Base-by-base conservation (phyloP, 2,888 invertebrate species). In the Drosophila greeni region DNA sequence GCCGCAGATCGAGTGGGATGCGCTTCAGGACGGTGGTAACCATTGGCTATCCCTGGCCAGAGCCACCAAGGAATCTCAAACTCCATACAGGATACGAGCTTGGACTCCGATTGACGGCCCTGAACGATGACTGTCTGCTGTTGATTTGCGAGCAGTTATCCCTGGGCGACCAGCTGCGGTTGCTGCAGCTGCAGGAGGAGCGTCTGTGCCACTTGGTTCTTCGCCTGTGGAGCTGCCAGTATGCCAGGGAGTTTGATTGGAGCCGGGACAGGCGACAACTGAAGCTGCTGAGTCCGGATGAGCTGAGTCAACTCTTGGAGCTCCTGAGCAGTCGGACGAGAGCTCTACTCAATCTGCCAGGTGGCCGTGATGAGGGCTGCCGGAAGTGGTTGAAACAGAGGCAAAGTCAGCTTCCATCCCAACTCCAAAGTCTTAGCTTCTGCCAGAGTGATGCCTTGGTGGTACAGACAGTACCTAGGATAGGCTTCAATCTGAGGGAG, bases 91-190 rank as follows among this genome's bases (percentile, higher is more conserved):
- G 12, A 8, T 18, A 29, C 8, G 18, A 18, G 8, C 18, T 45
- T 12, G 29, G 1, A 26, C 18, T 29, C 18, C 12, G 62, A 36
- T 58, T 77, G 55, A 72, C 71, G 39, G 59, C 45, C 14, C 66
- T 82, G 31, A 74, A 82, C 53, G 82, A 82, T 31, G 81, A 82
- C 64, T 84, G 82, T 43, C 67, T 82, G 58, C 43, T 76, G 47
- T 36, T 84, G 52, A 84, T 82, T 66, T 82, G 75, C 54, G 52
- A 29, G 4, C 43, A 69, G 33, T 66, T 82, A 4, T 29, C 66
- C 33, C 61, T 82, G 39, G 59, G 52, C 36, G 82, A 82, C 36
- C 82, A 84, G 43, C 73, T 75, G 49, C 55, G 57, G 31, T 14
- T 84, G 37, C 37, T 74, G 57, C 70, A 70, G 5, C 42, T 84